phyloP scores from a whole-genome alignment of 2,797 vertebrate genomes.

The Enteromius fasciolatus region DNA sequence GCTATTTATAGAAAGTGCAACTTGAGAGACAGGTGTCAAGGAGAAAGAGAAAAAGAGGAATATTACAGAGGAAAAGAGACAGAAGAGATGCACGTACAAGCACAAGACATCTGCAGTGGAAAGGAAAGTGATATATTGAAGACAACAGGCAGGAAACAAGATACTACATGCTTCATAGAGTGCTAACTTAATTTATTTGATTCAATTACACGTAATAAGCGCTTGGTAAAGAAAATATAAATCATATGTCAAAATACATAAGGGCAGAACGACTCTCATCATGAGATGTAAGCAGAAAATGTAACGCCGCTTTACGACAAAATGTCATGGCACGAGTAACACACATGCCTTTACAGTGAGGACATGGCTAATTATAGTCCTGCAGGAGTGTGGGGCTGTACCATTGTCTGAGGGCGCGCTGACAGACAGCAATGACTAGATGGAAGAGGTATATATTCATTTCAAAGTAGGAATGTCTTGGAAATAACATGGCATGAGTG shows the following conservation, averaged over 20 bases:
- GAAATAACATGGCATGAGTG: constrained; percentile 58
- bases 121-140: constrained; percentile 18
- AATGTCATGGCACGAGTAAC: background rate
- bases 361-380: constrained; percentile 63
- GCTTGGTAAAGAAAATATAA: background rate
- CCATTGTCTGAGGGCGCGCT: constrained; percentile 61
- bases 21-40: constrained; percentile 71
- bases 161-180: constrained; percentile 9
- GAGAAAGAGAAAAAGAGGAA: constrained; percentile 48
- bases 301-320: background rate
- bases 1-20: constrained; percentile 72
- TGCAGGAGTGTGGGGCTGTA: constrained; percentile 56
- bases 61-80: constrained; percentile 57
- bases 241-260: background rate
- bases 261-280: background rate
- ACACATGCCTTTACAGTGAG: constrained; percentile 15
- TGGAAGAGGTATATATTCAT: constrained; percentile 58
- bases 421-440: constrained; percentile 69
- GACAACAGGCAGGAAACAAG: constrained; percentile 15
- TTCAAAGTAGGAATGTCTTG: constrained; percentile 66
- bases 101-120: background rate
- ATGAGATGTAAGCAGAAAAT: constrained; percentile 8
- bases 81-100: background rate
- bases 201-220: background rate
- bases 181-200: constrained; percentile 29